These are phyloP conservation scores for Ennomos quercinarius DNA, from an alignment of 2,888 invertebrate species.

Conservation along the genomic window DNA sequence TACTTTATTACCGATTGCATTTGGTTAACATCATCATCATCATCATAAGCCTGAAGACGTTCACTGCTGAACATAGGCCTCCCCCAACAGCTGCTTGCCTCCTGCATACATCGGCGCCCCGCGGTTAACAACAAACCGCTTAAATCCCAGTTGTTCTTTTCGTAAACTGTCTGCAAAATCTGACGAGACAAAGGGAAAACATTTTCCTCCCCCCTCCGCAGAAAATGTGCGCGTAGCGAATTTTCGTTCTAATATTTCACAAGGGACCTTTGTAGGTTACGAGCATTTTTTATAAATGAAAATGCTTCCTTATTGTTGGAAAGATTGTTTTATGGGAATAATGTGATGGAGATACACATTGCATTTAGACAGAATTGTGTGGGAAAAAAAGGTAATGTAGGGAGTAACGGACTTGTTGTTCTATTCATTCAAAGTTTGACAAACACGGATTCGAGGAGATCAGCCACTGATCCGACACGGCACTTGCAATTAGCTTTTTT, in stretches of 20 bases:
- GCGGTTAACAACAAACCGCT: too few relatives aligned
- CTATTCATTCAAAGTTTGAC: not conserved
- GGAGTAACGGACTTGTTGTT: not conserved
- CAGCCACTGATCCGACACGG: too few relatives aligned
- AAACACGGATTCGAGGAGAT: too few relatives aligned
- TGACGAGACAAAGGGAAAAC: conserved; percentile 58
- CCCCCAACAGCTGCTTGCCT: too few relatives aligned
- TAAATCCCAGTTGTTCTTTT: conserved; percentile 35
- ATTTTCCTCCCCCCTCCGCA: conserved; percentile 53
- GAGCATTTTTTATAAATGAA: conserved; percentile 56
- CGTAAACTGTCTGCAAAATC: conserved; percentile 49
- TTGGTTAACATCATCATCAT: too few relatives aligned
- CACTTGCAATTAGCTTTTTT: too few relatives aligned
- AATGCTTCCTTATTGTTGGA: conserved; percentile 38
- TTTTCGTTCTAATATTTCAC: conserved; percentile 66
- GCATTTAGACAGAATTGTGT: conserved; percentile 23
- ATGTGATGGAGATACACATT: conserved; percentile 32
- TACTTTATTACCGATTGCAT: too few relatives aligned
- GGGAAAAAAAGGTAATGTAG: conserved; percentile 5
- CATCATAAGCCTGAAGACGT: too few relatives aligned
- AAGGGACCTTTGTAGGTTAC: conserved; percentile 54
- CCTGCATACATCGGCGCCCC: too few relatives aligned
- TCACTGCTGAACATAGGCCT: too few relatives aligned
- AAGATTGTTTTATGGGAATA: conserved; percentile 35
- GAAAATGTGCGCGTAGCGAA: conserved; percentile 48